Evolutionary conservation across 1,140 invertebrate species (phyloP), one percentile per base, ranked within the genome.

Genomic region (Campodea augens): DNA sequence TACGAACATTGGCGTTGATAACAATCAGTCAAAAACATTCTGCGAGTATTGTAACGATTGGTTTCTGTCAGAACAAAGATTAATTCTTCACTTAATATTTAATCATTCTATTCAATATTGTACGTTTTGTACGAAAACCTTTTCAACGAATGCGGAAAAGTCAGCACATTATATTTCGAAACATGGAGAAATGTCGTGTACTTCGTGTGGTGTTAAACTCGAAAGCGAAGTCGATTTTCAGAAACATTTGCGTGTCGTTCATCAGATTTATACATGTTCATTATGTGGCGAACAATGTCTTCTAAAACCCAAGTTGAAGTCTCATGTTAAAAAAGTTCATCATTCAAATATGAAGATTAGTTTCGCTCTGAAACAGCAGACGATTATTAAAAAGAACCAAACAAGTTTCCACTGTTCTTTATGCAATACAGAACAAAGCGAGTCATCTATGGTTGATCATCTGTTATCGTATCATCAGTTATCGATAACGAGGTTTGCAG

Each of bases 61-160:
- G 45, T 52, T 52, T 41, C 45, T 50, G 23, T 45, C 45, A 19
- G 44, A 45, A 37, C 48, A 50, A 21, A 50, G 48, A 44, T 44
- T 52, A 37, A 38, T 45, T n/a, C 43, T 52, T 25, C 51, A 52
- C 36, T 41, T 47, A n/a, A 40, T 49, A 20, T 47, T 45, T 38
- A 49, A 52, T 32, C 51, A 52, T 38, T 18, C 38, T 18, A 48
- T 47, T 27, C 36, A 46, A 15, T 38, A 48, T 25, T 51, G 49
- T 37, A 29, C 24, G 23, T 48, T 45, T 37, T 51, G 49, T 44
- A 41, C 46, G 20, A 36, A 48, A 24, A 22, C 49, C 19, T 51
- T 51, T 45, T 22, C 42, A 24, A 42, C 49, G 12, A 24, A 24
- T 24, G 32, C 29, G 25, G 40, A 48, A 43, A 20, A 43, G 41